Base-by-base conservation (phyloP, 2,797 vertebrate genomes). In the Ctenopoma kingsleyae region DNA sequence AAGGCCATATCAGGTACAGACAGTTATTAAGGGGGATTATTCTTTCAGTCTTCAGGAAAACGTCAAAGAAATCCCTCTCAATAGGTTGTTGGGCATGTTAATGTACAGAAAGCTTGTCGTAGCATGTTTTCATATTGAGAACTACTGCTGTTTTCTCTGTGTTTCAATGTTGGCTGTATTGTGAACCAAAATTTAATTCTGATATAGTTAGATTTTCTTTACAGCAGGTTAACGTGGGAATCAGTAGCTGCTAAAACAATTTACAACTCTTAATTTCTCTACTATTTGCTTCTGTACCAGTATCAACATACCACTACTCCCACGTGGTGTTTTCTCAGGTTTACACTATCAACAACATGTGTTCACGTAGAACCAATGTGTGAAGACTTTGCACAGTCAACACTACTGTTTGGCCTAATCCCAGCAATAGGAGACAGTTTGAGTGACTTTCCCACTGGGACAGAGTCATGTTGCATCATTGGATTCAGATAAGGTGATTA, bases 11-110 rank as follows among this genome's bases (percentile, higher is more conserved):
- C 87, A 90, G 87, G 89, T 91, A 84, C 71, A 81, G 72, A 55
- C 76, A 68, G 68, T 84, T 82, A 74, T 76, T 80, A 78, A 82
- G 76, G 74, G 74, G 89, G 89, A 91, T 92, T 91, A 90, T 88
- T 80, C 82, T 71, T 84, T 85, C 74, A 86, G 84, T 87, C 75
- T 82, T 56, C 56, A 72, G 78, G 81, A 71, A 89, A 85, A 90
- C 73, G 82, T 83, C 79, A 74, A 78, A 83, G 77, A 83, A 86
- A 84, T 85, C 73, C 68, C 62, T 64, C 80, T 86, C 67, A 73
- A 74, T 78, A 35, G 78, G 61, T 83, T 82, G 71, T 76, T 76
- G 68, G 76, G 85, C 79, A 88, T 83, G 66, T 78, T 80, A 61
- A 78, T 81, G 80, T 81, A 81, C 71, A 17, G 74, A 76, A 64